Evolutionary conservation across 2,888 invertebrate species (phyloP).

Genomic region (Linhomoeus sp.): DNA sequence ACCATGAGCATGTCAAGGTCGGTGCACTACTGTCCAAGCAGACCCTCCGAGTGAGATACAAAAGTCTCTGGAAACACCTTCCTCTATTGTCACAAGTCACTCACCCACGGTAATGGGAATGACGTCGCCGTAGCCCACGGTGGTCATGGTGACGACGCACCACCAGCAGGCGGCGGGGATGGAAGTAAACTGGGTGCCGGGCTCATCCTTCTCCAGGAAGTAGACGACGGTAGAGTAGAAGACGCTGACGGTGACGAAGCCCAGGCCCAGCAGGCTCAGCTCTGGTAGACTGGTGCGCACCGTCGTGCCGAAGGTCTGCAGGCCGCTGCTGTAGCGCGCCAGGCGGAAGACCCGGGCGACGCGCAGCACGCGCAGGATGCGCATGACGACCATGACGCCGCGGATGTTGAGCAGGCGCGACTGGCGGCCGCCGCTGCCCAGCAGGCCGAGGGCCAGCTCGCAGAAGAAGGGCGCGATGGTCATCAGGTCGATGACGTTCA

Average conservation of each 20-base stretch:
- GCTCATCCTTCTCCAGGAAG: conserved; percentile 1
- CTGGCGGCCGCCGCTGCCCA: no score
- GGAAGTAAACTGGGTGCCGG: conserved; percentile 2
- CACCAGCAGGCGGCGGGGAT: conserved; percentile 6
- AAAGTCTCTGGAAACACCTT: no score
- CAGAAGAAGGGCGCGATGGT: conserved; percentile 1
- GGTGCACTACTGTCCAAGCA: no score
- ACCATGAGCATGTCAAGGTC: no score
- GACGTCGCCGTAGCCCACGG: conserved; percentile 4
- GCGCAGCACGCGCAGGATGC: not conserved
- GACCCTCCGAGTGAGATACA: no score
- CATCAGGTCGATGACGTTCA: conserved; percentile 1
- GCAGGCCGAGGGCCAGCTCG: not conserved
- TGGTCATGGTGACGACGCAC: conserved; percentile 6
- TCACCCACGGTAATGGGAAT: not conserved
- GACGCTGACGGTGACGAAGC: not conserved
- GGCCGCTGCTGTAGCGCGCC: conserved; percentile 1
- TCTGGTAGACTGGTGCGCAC: not conserved
- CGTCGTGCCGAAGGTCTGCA: not conserved
- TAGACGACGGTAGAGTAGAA: conserved; percentile 1
- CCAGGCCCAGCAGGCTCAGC: not conserved
- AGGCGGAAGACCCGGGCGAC: not conserved
- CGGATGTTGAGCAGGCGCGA: not conserved
- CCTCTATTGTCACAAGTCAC: no score
- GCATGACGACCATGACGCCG: not conserved